Conservation (phyloP, 2,888 invertebrate species). For the Timema podura region DNA sequence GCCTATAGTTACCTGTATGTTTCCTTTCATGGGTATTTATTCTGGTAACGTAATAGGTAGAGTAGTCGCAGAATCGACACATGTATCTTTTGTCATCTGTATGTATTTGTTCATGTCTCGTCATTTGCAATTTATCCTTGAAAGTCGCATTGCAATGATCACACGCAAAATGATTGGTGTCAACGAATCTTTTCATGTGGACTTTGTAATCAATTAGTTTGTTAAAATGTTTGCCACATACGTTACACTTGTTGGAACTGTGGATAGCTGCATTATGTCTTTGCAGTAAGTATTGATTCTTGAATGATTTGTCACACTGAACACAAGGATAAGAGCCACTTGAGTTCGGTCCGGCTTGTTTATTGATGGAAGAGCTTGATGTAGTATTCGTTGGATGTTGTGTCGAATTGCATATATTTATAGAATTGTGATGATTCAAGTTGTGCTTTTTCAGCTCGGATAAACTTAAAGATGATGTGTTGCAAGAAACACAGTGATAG, state of each 20-base stretch:
- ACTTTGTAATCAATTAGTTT: conserved; percentile 11
- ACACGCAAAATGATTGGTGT: conserved; percentile 19
- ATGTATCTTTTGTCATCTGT: conserved; percentile 33
- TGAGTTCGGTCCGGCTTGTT: too few species aligned
- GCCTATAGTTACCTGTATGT: conserved; percentile 54
- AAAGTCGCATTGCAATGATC: conserved; percentile 37
- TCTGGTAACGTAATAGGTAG: conserved; percentile 36
- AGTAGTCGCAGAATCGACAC: conserved; percentile 45
- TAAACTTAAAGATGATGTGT: too few species aligned
- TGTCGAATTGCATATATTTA: too few species aligned
- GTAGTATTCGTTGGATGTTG: too few species aligned
- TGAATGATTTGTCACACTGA: too few species aligned
- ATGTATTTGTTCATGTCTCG: conserved; percentile 31
- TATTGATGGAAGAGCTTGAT: too few species aligned
- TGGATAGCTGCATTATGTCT: too few species aligned
- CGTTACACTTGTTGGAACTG: conserved; percentile 29
- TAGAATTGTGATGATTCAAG: too few species aligned
- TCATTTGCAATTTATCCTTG: conserved; percentile 30
- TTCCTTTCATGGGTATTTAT: conserved; percentile 54
- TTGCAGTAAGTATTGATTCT: too few species aligned
- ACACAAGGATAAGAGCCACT: too few species aligned
- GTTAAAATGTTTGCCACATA: conserved; percentile 47
- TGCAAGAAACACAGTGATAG: too few species aligned
- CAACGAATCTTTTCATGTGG: conserved; percentile 13
- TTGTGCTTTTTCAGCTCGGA: too few species aligned